phyloP scores from a whole-genome alignment of 2,888 invertebrate species.

The Alsophila aescularia region DNA sequence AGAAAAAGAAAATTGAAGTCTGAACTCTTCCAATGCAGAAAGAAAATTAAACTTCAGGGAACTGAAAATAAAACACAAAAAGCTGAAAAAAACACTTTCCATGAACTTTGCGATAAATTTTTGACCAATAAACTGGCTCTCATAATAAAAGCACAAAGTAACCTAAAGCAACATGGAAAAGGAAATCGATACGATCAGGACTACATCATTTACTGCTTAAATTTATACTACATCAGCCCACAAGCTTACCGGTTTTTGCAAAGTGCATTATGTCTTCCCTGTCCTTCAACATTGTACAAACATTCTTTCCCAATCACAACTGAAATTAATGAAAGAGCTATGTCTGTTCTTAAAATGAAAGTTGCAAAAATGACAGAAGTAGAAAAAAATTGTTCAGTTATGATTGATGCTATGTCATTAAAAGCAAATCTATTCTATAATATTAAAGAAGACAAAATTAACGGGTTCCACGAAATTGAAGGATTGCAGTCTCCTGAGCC shows the following conservation, averaged over 20 bases:
- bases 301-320: neutral
- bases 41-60: no score
- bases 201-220: constrained; percentile 24
- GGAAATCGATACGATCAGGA: no score
- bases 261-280: constrained; percentile 19
- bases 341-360: neutral
- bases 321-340: neutral
- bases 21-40: no score
- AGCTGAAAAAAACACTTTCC: no score
- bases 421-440: constrained; percentile 35
- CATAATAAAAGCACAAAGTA: no score
- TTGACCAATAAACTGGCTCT: no score
- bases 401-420: neutral
- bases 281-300: neutral
- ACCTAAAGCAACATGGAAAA: no score
- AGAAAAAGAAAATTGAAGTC: no score
- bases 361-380: neutral
- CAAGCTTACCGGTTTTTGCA: constrained; percentile 20
- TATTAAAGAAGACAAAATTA: constrained; percentile 30
- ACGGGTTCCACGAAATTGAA: constrained; percentile 35
- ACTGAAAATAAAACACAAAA: no score
- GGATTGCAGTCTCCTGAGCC: constrained; percentile 22
- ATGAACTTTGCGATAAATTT: no score
- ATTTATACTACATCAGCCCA: constrained; percentile 23
- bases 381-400: neutral